Conservation (phyloP, 2,113 vertebrate genomes). For the Trogon melanurus region DNA sequence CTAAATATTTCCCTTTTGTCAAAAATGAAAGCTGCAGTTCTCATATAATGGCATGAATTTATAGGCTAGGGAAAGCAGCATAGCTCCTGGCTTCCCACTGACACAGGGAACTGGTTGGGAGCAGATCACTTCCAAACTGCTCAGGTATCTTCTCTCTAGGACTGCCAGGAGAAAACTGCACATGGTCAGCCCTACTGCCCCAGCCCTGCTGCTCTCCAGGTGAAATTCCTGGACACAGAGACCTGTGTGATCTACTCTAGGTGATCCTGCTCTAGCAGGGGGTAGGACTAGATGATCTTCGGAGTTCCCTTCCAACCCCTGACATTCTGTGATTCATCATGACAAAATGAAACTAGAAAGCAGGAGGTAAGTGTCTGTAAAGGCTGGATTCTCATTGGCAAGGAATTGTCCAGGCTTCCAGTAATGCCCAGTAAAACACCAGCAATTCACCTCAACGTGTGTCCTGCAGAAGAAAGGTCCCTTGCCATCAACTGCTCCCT, state of each 20-base stretch:
- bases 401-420: neutral
- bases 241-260: neutral
- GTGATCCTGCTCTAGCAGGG: no score
- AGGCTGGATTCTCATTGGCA: neutral
- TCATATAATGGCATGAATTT: neutral
- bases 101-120: neutral
- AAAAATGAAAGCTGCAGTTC: neutral
- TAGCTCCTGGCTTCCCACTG: neutral
- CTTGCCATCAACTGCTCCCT: neutral
- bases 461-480: neutral
- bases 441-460: accelerated
- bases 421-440: neutral
- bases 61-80: neutral
- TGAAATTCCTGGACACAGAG: neutral
- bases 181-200: neutral
- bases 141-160: neutral
- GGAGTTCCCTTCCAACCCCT: no score
- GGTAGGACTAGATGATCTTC: no score
- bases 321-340: neutral
- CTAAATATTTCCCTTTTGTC: neutral
- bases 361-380: neutral
- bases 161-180: conserved; percentile 3
- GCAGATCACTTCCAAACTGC: neutral
- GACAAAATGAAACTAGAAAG: neutral
- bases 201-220: neutral